A percentile compares a stretch with the other conserved stretches of the same genome.
phyloP scores from a whole-genome alignment of 2,888 invertebrate species.

The Leucophenga maculata region DNA sequence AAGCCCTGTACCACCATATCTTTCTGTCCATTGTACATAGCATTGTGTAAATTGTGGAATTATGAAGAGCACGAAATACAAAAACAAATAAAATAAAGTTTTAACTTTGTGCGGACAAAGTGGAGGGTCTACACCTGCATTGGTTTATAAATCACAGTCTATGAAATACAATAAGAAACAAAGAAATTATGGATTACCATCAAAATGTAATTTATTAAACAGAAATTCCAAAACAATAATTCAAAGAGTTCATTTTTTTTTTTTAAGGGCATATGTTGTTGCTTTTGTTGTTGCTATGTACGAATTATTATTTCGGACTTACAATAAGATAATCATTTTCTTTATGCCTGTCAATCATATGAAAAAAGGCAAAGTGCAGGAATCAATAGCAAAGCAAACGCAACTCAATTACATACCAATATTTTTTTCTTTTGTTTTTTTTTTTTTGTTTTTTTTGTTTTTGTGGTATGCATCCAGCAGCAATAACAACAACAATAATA shows the following conservation, averaged over 20 bases:
- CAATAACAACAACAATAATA: not conserved
- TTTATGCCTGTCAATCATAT: conserved; percentile 58
- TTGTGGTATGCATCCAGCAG: not conserved
- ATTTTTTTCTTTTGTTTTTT: no score
- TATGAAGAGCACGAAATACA: no score
- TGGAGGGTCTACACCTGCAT: no score
- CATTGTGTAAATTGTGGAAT: no score
- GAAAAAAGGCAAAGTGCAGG: conserved; percentile 12
- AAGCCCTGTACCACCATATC: no score
- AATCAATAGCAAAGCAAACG: conserved; percentile 1
- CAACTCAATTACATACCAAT: not conserved
- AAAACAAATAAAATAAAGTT: no score
- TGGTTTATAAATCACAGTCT: no score
- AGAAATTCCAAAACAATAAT: not conserved
- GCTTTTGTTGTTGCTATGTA: not conserved
- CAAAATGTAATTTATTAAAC: conserved; percentile 16
- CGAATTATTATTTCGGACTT: not conserved
- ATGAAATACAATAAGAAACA: not conserved
- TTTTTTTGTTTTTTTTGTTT: no score
- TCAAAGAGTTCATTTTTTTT: not conserved
- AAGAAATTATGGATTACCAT: not conserved
- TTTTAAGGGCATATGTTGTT: conserved; percentile 7
- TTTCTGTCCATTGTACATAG: no score
- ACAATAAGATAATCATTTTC: conserved; percentile 39
- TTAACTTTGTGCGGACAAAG: no score